phyloP scores from a whole-genome alignment of 2,113 vertebrate genomes.

The Pogona vitticeps region DNA sequence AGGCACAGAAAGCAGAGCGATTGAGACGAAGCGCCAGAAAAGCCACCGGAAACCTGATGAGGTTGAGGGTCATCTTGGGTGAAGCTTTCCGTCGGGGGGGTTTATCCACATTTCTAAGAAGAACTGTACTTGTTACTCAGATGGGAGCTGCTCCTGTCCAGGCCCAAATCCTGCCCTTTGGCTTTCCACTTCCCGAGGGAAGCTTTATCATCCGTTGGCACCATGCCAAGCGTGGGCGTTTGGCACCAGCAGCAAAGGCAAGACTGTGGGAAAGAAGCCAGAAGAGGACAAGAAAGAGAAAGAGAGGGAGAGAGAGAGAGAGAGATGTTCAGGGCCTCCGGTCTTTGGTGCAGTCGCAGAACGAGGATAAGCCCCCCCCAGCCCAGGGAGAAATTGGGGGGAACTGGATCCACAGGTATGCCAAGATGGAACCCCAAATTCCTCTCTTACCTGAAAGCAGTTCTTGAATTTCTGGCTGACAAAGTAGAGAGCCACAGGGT shows the following conservation, averaged over 20 bases:
- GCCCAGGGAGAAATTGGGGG: neutral
- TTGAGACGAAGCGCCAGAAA: neutral
- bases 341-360: no score
- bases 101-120: conserved; percentile 66
- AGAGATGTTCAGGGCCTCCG: accelerated
- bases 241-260: conserved; percentile 95
- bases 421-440: neutral
- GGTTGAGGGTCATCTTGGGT: conserved; percentile 11
- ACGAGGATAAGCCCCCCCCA: neutral
- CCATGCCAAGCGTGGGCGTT: conserved; percentile 70
- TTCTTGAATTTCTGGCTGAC: conserved; percentile 94
- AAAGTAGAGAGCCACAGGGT: conserved; percentile 91
- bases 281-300: neutral
- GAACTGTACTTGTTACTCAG: conserved; percentile 90
- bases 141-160: conserved; percentile 86
- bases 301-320: neutral
- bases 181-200: conserved; percentile 85
- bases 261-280: conserved; percentile 73
- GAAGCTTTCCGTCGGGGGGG: neutral
- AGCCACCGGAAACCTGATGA: accelerated
- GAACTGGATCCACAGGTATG: neutral
- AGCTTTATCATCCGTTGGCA: conserved; percentile 79
- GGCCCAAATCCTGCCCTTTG: conserved; percentile 81
- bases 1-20: neutral
- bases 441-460: conserved; percentile 85